Evolutionary conservation across 2,797 vertebrate species (phyloP).

Genomic region (Pseudocheirus occidentalis): DNA sequence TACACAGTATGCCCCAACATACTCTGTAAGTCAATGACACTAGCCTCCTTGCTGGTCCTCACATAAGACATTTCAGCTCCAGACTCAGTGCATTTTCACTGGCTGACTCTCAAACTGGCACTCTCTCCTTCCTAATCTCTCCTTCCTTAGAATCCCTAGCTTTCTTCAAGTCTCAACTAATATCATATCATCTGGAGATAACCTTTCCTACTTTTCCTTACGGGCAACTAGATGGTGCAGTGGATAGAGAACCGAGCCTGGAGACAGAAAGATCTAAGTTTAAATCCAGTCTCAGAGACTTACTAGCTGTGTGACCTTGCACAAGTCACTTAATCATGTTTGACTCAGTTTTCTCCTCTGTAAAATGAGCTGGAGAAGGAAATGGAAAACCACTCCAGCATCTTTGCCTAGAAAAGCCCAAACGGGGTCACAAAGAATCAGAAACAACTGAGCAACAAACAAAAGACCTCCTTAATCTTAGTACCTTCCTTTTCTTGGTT

Average conservation of each 20-base stretch:
- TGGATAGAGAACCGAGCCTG: background rate
- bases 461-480: background rate
- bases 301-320: background rate
- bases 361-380: background rate
- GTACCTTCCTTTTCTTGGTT: background rate
- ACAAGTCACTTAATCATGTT: background rate
- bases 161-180: background rate
- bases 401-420: background rate
- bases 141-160: background rate
- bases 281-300: background rate
- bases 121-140: background rate
- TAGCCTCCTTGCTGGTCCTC: background rate
- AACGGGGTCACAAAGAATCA: background rate
- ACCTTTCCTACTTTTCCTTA: background rate
- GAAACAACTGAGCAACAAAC: background rate
- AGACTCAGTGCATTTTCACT: background rate
- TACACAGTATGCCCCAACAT: background rate
- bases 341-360: background rate
- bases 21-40: background rate
- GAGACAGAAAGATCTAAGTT: background rate
- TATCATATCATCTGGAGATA: background rate
- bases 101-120: background rate
- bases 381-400: background rate
- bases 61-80: background rate
- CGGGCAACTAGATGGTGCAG: background rate